phyloP scores from a whole-genome alignment of 2,113 vertebrate species.

The Epinephelus fuscoguttatus region DNA sequence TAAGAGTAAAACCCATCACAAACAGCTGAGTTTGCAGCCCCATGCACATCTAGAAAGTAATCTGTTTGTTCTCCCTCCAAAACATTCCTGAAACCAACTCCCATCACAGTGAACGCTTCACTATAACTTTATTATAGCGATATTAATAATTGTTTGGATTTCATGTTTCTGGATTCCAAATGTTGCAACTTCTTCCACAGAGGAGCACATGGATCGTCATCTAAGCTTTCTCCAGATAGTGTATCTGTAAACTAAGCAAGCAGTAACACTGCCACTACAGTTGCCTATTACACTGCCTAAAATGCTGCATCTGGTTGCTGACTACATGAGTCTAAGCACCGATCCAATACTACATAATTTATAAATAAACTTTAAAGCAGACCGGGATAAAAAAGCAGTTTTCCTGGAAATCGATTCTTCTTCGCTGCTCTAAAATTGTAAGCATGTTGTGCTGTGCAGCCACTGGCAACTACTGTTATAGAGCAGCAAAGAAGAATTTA shows the following conservation, averaged over 20 bases:
- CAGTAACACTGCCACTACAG: not conserved
- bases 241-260: not conserved
- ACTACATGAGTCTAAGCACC: no score
- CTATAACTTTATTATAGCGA: not conserved
- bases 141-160: not conserved
- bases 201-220: not conserved
- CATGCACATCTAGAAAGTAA: slow-evolving; percentile 15
- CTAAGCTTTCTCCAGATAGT: not conserved
- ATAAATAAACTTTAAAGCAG: no score
- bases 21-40: slow-evolving; percentile 62
- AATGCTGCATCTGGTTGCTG: no score
- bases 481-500: no score
- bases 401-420: no score
- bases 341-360: no score
- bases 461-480: no score
- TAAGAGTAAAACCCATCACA: slow-evolving; percentile 53
- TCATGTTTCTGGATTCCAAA: not conserved
- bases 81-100: not conserved
- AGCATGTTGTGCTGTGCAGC: no score
- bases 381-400: no score
- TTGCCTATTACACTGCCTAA: no score
- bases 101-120: not conserved
- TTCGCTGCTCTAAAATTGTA: no score
- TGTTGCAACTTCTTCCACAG: not conserved
- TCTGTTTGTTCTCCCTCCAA: slow-evolving; percentile 2